Evolutionary conservation across 2,797 vertebrate species (phyloP), one percentile per base, ranked within the genome.

Genomic region (Sebastes steindachneri): DNA sequence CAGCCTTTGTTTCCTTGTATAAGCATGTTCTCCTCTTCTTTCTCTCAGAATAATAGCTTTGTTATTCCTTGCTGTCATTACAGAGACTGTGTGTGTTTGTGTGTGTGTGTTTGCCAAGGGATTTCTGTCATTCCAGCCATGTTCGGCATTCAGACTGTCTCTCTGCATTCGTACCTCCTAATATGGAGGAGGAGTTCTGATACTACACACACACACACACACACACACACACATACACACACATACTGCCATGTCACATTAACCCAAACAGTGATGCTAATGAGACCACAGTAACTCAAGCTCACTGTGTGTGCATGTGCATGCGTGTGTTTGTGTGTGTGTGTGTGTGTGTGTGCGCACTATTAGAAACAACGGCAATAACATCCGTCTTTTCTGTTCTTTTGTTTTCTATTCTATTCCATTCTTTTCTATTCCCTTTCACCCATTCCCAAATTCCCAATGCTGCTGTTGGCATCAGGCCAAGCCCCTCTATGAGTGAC

Each of bases 1-100:
- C 72, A 64, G 65, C 68, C 90, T 92, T 92, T 92, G 90, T 90
- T 89, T 90, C 82, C 79, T 86, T 89, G 77, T 86, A 83, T 82
- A 87, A 90, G 87, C 88, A 85, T 82, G 82, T 83, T 84, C 84
- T 88, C 81, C 64, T 79, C 75, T 84, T 71, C 12, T 69, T 88
- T 83, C 73, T 75, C 70, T 53, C 31, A 63, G 63, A 88, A 93
- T 84, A 92, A 92, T 86, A 78, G 79, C 73, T 25, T 79, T 88
- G 79, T 92, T 93, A 86, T 88, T 89, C 75, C 68, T 82, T 82
- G 76, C 67, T 88, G 88, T 90, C 86, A 88, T 83, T 86, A 76
- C 68, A 25, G 31, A 78, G 58, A 85, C 68, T 69, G 12, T 60
- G 55, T 62, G 68, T 66, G 54, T 62, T 19, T 65, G 41, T 75